Conservation (phyloP, 1,140 invertebrate genomes). For the Acromyrmex charruanus region DNA sequence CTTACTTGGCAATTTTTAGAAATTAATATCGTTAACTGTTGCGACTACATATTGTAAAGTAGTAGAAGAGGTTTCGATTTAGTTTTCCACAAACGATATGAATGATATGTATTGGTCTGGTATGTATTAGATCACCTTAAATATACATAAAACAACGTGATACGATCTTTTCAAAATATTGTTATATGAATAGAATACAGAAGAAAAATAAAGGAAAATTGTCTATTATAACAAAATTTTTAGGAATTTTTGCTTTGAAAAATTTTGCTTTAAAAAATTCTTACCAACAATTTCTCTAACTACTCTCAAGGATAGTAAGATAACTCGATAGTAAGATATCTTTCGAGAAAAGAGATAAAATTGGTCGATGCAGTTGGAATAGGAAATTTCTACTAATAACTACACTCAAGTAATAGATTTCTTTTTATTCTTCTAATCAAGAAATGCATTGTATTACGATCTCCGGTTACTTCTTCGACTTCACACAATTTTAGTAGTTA, state of each 20-base stretch:
- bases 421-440: constrained; percentile 8
- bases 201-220: not conserved
- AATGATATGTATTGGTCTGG: too few species aligned
- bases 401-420: constrained; percentile 19
- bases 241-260: not conserved
- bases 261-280: constrained; percentile 1
- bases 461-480: constrained; percentile 2
- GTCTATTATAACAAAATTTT: not conserved
- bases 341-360: constrained; percentile 7
- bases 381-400: not conserved
- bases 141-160: not conserved
- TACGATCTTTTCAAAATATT: constrained; percentile 4
- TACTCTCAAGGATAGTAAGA: not conserved
- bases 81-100: too few species aligned
- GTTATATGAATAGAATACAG: not conserved
- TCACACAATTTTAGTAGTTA: constrained; percentile 13
- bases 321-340: constrained; percentile 27
- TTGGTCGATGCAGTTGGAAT: not conserved
- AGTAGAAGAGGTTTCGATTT: too few species aligned
- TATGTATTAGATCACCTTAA: too few species aligned
- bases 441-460: not conserved
- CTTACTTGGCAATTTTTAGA: too few species aligned
- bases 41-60: too few species aligned
- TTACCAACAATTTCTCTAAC: not conserved
- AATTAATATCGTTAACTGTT: too few species aligned